Evolutionary conservation across 2,888 invertebrate species (phyloP).

Genomic region (Rotaria macrura): DNA sequence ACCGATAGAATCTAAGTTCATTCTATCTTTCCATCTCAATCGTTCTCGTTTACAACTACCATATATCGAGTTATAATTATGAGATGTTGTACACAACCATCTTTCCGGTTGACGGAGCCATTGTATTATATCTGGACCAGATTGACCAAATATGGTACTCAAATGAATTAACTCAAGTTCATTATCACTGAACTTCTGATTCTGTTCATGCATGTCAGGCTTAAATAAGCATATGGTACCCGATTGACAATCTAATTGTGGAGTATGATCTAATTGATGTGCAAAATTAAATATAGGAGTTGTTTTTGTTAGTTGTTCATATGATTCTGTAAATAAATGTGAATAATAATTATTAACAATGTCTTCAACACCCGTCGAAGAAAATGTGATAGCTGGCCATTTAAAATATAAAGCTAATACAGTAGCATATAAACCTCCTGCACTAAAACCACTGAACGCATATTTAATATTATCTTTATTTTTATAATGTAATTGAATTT

Average conservation of each 20-base stretch:
- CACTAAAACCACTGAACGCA: background rate
- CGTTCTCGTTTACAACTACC: constrained; percentile 8
- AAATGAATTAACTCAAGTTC: background rate
- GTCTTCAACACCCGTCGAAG: background rate
- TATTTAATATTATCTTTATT: background rate
- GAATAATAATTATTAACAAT: background rate
- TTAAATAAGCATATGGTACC: background rate
- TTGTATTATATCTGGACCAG: background rate
- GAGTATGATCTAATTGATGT: background rate
- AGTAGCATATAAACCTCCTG: background rate
- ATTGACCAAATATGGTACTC: background rate
- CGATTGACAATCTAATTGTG: background rate
- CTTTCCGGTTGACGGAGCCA: background rate
- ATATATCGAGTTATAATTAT: background rate
- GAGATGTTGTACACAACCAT: background rate
- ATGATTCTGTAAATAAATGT: background rate
- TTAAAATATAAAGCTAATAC: background rate
- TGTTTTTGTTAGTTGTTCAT: background rate
- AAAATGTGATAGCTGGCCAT: background rate
- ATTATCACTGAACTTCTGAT: background rate
- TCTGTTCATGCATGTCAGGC: background rate
- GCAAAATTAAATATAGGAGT: background rate
- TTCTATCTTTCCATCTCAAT: background rate
- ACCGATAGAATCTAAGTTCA: background rate
- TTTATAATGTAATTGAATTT: background rate